Base-by-base conservation (phyloP, 2,113 vertebrate species). In the Silurus meridionalis region DNA sequence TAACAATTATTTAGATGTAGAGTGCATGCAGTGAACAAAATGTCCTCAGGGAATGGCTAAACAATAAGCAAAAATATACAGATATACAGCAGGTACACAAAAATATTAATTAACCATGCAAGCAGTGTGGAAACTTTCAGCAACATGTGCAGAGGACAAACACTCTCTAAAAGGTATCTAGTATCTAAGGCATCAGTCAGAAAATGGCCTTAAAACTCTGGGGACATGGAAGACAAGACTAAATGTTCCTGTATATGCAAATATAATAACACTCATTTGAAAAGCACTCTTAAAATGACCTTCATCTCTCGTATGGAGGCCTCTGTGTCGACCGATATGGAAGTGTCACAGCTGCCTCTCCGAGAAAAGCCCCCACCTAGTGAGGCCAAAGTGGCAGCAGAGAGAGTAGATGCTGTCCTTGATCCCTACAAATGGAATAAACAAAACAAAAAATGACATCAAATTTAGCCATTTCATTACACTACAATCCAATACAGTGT, bases 251-350 rank as follows among this genome's bases (percentile, higher is more conserved):
- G 37, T n/a, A 55, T 55, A 53, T 2, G 10, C 21, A 75, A 77
- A 53, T n/a, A 11, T 57, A 79, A 58, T 37, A 25, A 0, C 1
- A 2, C 3, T 10, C 37, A 72, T 83, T 55, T 48, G 28, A 84
- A 19, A 9, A 72, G 14, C 10, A 25, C 14, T 9, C 21, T 13
- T 60, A 7, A 37, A 55, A 57, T 55, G 88, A 98, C 98, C 97
- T 97, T 98, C 52, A 99, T 97, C 75, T 98, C 97, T 90, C 97
- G 94, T 80, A 98, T 96, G 57, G 97, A 99, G 0, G 97, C 96
- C 89, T 99, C 98, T 0, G 97, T 97, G 86, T 99, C 98, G 0
- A 95, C 92, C 0, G 97, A 98, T 91, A 97, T 90, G 0, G 96
- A 97, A 0, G 97, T 98, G 87, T 98, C 97, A 21, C 96, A 97